Evolutionary conservation across 2,888 invertebrate genomes (phyloP).

Genomic region (Dryobota labecula): DNA sequence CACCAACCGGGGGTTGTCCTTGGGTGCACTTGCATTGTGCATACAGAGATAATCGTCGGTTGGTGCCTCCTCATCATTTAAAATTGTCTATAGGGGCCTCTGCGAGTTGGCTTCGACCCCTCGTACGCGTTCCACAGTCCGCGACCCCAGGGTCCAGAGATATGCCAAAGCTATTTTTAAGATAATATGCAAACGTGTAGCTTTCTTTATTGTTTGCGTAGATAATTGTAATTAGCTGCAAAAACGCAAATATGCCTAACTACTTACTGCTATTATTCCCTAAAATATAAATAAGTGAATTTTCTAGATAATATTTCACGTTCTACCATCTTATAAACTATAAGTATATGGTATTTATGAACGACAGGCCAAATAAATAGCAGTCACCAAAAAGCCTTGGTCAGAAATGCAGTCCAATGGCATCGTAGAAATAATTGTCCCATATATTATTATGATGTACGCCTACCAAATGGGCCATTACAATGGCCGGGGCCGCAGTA

Average conservation of each 20-base stretch:
- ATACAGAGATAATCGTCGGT: too few species aligned
- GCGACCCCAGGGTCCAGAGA: too few species aligned
- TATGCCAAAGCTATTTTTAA: too few species aligned
- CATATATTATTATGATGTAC: slow-evolving; percentile 89
- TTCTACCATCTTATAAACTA: slow-evolving; percentile 29
- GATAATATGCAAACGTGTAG: neutral
- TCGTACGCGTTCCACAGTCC: too few species aligned
- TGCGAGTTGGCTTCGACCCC: too few species aligned
- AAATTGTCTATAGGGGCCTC: too few species aligned
- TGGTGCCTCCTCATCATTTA: too few species aligned
- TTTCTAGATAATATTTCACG: slow-evolving; percentile 14
- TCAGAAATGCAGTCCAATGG: slow-evolving; percentile 81
- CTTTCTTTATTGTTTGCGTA: neutral
- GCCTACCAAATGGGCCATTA: slow-evolving; percentile 88
- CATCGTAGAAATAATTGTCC: slow-evolving; percentile 83
- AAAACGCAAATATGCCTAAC: neutral
- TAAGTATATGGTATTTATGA: slow-evolving; percentile 41
- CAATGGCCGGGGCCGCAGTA: slow-evolving; percentile 84
- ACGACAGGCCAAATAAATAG: slow-evolving; percentile 67
- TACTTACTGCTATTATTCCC: neutral
- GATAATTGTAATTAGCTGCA: neutral
- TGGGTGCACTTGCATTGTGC: too few species aligned
- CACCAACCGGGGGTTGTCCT: too few species aligned
- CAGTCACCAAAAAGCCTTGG: slow-evolving; percentile 71
- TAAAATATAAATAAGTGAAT: neutral